Conservation (phyloP, 2,888 invertebrate species). For the Trissoscelio sp. region DNA sequence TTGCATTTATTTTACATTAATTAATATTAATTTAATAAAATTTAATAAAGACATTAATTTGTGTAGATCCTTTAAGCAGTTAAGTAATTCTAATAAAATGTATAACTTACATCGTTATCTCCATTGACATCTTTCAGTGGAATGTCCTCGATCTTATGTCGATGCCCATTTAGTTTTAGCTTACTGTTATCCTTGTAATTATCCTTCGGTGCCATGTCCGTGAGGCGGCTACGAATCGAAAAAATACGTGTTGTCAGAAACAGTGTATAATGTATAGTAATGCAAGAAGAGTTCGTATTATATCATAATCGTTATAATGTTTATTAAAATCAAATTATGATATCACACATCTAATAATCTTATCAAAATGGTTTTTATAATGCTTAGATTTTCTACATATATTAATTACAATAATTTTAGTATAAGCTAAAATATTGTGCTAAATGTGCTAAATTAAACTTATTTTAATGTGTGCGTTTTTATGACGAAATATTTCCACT, state of each 20-base stretch:
- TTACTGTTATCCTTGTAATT: slow-evolving; percentile 63
- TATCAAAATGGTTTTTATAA: slow-evolving; percentile 9
- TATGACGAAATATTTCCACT: too few species aligned
- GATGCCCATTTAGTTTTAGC: slow-evolving; percentile 63
- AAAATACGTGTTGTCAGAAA: slow-evolving; percentile 29
- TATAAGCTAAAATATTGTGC: too few species aligned
- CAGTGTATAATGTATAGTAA: too few species aligned
- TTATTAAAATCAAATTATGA: slow-evolving; percentile 14
- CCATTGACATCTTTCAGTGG: slow-evolving; percentile 52
- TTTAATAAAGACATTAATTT: too few species aligned
- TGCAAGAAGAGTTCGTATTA: too few species aligned
- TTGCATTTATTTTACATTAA: too few species aligned
- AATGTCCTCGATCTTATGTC: slow-evolving; percentile 57
- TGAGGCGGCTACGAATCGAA: slow-evolving; percentile 50
- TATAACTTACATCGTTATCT: slow-evolving; percentile 58
- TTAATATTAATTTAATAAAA: too few species aligned
- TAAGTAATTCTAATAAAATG: too few species aligned
- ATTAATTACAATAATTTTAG: too few species aligned
- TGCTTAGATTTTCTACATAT: background rate
- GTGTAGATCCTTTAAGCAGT: too few species aligned
- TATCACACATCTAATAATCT: slow-evolving; percentile 16
- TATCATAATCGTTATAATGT: slow-evolving; percentile 6
- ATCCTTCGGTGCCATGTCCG: slow-evolving; percentile 67
- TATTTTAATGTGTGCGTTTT: too few species aligned
- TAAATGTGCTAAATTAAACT: too few species aligned